A percentile compares a stretch with the other conserved stretches of the same genome.
Conservation (phyloP, 2,113 vertebrate species). For the Ammodytes marinus region DNA sequence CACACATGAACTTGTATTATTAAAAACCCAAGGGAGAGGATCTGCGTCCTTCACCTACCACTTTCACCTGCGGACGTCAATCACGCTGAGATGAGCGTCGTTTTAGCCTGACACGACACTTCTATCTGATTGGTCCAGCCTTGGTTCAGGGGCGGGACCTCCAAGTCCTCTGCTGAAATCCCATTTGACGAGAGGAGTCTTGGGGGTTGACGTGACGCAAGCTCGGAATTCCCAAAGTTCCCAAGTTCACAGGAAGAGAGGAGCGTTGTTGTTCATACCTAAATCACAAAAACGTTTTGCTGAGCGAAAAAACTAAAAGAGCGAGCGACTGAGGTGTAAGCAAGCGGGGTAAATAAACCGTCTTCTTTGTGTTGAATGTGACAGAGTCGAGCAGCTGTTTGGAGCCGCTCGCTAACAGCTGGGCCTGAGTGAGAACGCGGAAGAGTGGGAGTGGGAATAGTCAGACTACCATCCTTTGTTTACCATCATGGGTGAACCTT, state of each 20-base stretch:
- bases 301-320: constrained; percentile 18
- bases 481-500: constrained; percentile 69
- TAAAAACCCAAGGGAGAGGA: constrained; percentile 19
- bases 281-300: constrained; percentile 20
- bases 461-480: constrained; percentile 76
- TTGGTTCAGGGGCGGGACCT: constrained; percentile 51
- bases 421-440: constrained; percentile 71
- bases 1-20: constrained; percentile 66
- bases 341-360: constrained; percentile 43
- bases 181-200: constrained; percentile 70
- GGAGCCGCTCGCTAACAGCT: constrained; percentile 12
- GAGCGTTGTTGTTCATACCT: constrained; percentile 38
- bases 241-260: constrained; percentile 77
- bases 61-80: constrained; percentile 81
- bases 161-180: constrained; percentile 15
- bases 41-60: constrained; percentile 61
- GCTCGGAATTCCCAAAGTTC: constrained; percentile 83
- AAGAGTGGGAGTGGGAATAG: constrained; percentile 73
- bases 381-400: constrained; percentile 4
- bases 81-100: constrained; percentile 59
- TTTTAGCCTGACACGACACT: constrained; percentile 59
- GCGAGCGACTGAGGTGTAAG: constrained; percentile 41
- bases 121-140: constrained; percentile 71
- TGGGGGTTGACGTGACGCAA: constrained; percentile 70
- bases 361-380: constrained; percentile 13